These are phyloP conservation scores for Meandrina meandrites DNA, from an alignment of 92 coral and sea anemone species.

Conservation along the genomic window DNA sequence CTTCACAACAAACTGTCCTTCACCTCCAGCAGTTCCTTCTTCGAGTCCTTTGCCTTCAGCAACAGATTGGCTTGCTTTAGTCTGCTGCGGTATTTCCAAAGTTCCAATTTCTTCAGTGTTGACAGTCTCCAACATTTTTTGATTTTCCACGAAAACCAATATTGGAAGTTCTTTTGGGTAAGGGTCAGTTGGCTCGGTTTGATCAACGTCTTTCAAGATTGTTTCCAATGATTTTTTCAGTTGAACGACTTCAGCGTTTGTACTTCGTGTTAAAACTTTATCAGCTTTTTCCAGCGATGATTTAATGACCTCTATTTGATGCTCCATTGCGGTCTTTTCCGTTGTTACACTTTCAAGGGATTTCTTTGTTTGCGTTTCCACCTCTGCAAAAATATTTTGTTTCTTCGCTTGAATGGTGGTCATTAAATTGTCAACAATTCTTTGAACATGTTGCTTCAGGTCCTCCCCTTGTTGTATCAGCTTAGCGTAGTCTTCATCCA, in stretches of 20 bases:
- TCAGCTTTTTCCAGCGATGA: constrained; percentile 7
- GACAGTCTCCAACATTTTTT: neutral
- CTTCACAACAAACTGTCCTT: constrained; percentile 3
- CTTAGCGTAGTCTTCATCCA: neutral
- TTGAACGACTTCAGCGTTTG: constrained; percentile 4
- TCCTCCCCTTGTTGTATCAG: neutral
- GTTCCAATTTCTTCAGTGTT: constrained; percentile 10
- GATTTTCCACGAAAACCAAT: neutral
- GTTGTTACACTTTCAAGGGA: neutral
- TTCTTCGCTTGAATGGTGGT: neutral
- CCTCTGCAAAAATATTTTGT: neutral
- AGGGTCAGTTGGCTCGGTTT: neutral
- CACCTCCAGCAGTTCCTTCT: neutral
- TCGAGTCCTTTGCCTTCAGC: constrained; percentile 27
- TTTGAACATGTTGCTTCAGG: neutral
- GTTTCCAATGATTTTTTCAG: neutral
- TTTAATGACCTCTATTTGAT: neutral
- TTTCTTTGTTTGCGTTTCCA: neutral
- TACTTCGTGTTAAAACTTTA: neutral
- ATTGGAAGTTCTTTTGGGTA: neutral
- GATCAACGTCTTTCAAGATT: neutral
- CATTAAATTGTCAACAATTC: neutral
- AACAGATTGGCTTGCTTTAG: constrained; percentile 17
- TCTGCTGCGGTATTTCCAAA: neutral
- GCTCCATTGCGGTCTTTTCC: neutral